Conservation (phyloP, 2,797 vertebrate species). For the Rhynchotus rufescens region DNA sequence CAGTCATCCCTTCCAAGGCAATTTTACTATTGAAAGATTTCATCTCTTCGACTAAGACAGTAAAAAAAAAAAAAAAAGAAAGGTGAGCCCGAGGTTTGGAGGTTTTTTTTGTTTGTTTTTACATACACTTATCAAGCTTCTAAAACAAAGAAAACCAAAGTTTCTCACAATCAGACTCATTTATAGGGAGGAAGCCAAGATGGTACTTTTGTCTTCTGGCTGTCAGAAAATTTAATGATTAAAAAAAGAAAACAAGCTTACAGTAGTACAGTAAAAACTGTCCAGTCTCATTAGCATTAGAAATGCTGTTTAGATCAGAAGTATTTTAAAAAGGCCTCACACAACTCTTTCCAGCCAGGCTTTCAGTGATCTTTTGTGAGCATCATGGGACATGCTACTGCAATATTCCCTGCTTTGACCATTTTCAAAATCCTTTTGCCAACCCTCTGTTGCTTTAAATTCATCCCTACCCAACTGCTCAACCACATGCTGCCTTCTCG, state of each 20-base stretch:
- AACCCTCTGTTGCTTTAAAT: conserved; percentile 1
- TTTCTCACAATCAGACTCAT: background rate
- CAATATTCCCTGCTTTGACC: background rate
- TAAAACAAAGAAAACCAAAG: background rate
- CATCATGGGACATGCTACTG: background rate
- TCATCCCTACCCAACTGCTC: conserved; percentile 51
- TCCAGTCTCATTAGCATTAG: conserved; percentile 44
- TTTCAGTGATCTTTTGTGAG: conserved; percentile 3
- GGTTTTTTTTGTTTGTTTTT: background rate
- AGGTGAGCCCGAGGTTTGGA: background rate
- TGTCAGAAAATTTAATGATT: conserved; percentile 10
- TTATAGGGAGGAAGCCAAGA: background rate
- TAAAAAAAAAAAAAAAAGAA: background rate
- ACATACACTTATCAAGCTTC: background rate
- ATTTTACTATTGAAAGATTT: background rate
- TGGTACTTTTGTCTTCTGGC: background rate
- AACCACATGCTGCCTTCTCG: conserved; percentile 40
- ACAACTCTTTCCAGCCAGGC: conserved; percentile 4
- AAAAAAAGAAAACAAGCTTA: background rate
- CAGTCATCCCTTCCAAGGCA: background rate
- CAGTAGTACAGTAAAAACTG: background rate
- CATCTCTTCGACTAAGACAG: background rate
- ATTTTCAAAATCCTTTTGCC: conserved; percentile 11
- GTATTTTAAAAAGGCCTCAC: background rate
- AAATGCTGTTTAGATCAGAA: conserved; percentile 8